These are phyloP conservation scores for Diorhabda elongata DNA, from an alignment of 1,140 invertebrate genomes.

Conservation along the genomic window DNA sequence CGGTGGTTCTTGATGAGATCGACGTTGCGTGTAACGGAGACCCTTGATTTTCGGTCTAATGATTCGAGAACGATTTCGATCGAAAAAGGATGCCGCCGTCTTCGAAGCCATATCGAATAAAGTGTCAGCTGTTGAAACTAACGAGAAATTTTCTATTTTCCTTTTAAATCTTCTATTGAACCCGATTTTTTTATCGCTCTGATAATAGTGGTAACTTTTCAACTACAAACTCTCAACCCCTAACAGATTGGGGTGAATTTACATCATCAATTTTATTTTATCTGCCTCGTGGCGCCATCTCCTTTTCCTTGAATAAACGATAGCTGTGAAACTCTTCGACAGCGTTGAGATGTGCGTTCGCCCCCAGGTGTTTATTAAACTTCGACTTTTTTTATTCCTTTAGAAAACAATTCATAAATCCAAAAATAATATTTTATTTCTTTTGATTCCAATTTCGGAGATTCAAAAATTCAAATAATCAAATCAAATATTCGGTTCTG, in stretches of 20 bases:
- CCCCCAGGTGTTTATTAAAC: too few relatives aligned
- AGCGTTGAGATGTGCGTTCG: neutral
- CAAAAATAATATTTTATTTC: too few relatives aligned
- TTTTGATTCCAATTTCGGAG: too few relatives aligned
- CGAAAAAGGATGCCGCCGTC: neutral
- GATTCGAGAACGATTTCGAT: neutral
- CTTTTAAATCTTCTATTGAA: constrained; percentile 1
- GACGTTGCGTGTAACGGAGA: neutral
- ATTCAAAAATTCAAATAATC: too few relatives aligned
- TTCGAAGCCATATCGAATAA: neutral
- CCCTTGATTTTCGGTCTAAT: neutral
- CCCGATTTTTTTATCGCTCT: too few relatives aligned
- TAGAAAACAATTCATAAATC: too few relatives aligned
- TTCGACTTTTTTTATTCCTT: too few relatives aligned
- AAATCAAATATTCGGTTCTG: too few relatives aligned
- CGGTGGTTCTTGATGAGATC: neutral
- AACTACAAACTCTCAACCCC: constrained; percentile 15
- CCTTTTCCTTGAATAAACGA: constrained; percentile 7
- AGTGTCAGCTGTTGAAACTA: neutral
- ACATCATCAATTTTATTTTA: constrained; percentile 16
- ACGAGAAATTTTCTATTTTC: neutral
- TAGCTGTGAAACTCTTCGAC: constrained; percentile 10
- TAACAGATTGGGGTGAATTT: constrained; percentile 15
- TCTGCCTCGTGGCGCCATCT: constrained; percentile 10
- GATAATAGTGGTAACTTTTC: constrained; percentile 14